A percentile compares a stretch with the other conserved stretches of the same genome.
Evolutionary conservation across 2,888 invertebrate genomes (phyloP).

Genomic region (Cryptosula pallasiana): DNA sequence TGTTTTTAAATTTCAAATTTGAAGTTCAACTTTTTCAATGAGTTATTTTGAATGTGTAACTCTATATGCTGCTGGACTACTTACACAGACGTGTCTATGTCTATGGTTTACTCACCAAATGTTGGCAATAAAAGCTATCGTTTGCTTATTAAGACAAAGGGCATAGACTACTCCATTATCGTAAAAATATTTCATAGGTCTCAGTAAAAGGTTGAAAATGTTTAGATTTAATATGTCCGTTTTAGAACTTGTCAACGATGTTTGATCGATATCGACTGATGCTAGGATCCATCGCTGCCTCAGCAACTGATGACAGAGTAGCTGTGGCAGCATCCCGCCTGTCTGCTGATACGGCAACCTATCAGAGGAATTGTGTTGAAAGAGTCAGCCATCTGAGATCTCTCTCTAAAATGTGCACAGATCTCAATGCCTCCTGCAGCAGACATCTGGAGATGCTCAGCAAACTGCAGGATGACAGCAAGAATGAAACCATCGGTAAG

Average conservation of each 20-base stretch:
- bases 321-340: conserved; percentile 1
- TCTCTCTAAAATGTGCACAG: neutral
- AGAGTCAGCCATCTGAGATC: conserved; percentile 6
- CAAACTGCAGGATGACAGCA: neutral
- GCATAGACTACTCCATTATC: no score
- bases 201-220: no score
- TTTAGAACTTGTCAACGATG: conserved; percentile 14
- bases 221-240: no score
- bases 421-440: neutral
- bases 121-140: no score
- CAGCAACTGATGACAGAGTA: neutral
- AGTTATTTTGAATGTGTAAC: no score
- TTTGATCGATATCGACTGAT: conserved; percentile 21
- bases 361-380: conserved; percentile 10
- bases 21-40: no score
- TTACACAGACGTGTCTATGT: no score
- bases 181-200: no score
- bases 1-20: no score
- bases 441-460: neutral
- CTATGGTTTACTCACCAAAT: no score
- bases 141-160: no score
- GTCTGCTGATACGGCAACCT: neutral
- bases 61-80: no score
- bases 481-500: conserved; percentile 7
- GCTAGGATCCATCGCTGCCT: conserved; percentile 8